Conservation (phyloP, 2,888 invertebrate species). For the Alloscopus bannaensis region DNA sequence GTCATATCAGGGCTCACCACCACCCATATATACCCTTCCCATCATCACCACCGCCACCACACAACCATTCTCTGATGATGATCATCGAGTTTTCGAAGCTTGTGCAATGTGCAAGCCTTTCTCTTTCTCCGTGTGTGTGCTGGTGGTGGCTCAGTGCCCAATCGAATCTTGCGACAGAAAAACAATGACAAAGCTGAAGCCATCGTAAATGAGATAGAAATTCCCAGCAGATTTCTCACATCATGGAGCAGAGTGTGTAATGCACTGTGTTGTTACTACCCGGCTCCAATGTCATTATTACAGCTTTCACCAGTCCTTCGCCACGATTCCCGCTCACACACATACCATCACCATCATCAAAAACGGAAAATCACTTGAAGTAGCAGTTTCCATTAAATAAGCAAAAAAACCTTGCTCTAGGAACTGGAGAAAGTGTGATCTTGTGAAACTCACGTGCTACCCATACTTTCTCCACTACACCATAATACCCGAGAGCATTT, state of each 20-base stretch:
- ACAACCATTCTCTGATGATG: background rate
- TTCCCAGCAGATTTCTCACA: constrained; percentile 43
- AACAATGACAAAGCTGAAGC: constrained; percentile 24
- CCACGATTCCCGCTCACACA: background rate
- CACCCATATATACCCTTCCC: background rate
- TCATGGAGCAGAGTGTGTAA: background rate
- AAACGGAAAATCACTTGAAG: constrained; percentile 19
- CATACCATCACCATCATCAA: constrained; percentile 16
- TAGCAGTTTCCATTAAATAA: constrained; percentile 21
- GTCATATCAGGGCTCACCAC: background rate
- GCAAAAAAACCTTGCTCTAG: constrained; percentile 3
- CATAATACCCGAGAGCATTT: too few relatives aligned
- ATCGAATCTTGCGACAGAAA: background rate
- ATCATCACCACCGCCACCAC: background rate
- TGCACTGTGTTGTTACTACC: constrained; percentile 13
- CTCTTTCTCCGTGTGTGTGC: constrained; percentile 1
- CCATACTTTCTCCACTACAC: background rate
- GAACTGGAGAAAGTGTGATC: constrained; percentile 24
- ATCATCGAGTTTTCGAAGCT: constrained; percentile 1
- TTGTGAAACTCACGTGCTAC: constrained; percentile 28
- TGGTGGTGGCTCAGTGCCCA: constrained; percentile 30
- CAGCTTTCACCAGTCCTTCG: background rate
- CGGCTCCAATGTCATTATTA: constrained; percentile 20
- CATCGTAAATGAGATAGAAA: constrained; percentile 48
- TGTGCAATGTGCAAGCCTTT: background rate